Evolutionary conservation across 2,888 invertebrate species (phyloP).

Genomic region (Chrysolina americana): DNA sequence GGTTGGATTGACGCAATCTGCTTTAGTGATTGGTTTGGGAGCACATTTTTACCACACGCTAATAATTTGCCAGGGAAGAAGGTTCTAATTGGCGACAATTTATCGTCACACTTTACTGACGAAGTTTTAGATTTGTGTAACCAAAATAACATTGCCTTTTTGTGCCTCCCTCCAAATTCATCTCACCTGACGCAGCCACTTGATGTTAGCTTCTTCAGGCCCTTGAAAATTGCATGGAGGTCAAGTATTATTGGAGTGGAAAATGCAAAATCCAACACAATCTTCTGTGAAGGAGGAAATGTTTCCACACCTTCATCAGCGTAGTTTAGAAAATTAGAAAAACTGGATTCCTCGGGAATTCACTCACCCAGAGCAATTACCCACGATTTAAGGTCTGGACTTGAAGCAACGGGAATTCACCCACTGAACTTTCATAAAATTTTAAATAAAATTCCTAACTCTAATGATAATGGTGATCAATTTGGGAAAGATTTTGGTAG

Average conservation of each 20-base stretch:
- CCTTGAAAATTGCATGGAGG: too few relatives aligned
- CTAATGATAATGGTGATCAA: slow-evolving; percentile 35
- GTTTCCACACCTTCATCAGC: slow-evolving; percentile 24
- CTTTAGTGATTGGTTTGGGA: slow-evolving; percentile 42
- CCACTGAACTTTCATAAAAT: too few relatives aligned
- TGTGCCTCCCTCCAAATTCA: too few relatives aligned
- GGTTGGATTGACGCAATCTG: slow-evolving; percentile 47
- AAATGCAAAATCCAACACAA: too few relatives aligned
- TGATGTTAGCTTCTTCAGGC: too few relatives aligned
- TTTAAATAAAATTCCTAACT: too few relatives aligned
- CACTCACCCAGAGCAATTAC: slow-evolving; percentile 6
- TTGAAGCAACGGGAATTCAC: slow-evolving; percentile 36
- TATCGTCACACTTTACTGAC: slow-evolving; percentile 12
- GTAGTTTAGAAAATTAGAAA: too few relatives aligned
- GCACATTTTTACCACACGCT: slow-evolving; percentile 42
- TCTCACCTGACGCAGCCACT: too few relatives aligned
- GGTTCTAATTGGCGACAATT: slow-evolving; percentile 54
- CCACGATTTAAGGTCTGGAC: slow-evolving; percentile 37
- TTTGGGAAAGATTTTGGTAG: slow-evolving; percentile 36
- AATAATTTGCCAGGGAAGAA: slow-evolving; percentile 41
- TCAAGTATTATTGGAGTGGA: too few relatives aligned
- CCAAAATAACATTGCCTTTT: slow-evolving; percentile 35
- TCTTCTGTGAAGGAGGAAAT: slow-evolving; percentile 8
- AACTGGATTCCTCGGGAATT: slow-evolving; percentile 8
- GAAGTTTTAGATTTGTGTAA: slow-evolving; percentile 36